phyloP scores from a whole-genome alignment of 1,140 invertebrate species.

The Pachyrhynchus sulphureomaculatus region DNA sequence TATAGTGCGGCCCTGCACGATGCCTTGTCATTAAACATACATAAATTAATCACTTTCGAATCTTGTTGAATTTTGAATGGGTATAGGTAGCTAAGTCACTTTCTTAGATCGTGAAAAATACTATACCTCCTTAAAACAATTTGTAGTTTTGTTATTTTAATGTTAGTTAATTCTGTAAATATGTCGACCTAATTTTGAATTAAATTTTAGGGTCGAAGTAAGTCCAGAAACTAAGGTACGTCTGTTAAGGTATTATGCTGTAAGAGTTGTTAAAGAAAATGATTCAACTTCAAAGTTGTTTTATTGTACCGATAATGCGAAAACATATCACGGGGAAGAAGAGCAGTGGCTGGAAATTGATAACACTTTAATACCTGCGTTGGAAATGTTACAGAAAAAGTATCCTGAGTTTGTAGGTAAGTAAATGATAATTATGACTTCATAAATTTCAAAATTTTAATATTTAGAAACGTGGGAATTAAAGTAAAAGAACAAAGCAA shows the following conservation, averaged over 20 bases:
- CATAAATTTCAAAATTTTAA: neutral
- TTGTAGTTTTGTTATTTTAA: too few relatives aligned
- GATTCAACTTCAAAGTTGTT: slow-evolving; percentile 66
- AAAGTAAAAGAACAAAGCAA: too few relatives aligned
- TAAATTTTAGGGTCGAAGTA: slow-evolving; percentile 44
- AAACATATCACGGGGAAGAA: slow-evolving; percentile 81
- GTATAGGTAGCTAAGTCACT: too few relatives aligned
- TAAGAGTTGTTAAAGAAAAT: slow-evolving; percentile 70
- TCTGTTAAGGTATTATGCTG: slow-evolving; percentile 44
- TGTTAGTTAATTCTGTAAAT: too few relatives aligned
- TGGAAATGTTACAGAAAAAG: slow-evolving; percentile 68
- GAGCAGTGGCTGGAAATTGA: slow-evolving; percentile 76
- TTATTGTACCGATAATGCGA: slow-evolving; percentile 79
- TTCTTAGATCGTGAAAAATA: too few relatives aligned
- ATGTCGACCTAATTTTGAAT: neutral
- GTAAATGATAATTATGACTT: neutral
- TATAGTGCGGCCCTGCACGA: too few relatives aligned
- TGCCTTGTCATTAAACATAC: too few relatives aligned
- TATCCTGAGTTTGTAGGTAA: slow-evolving; percentile 71
- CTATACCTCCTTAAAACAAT: too few relatives aligned
- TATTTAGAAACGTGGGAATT: neutral
- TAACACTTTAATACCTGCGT: slow-evolving; percentile 61
- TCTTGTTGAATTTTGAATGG: too few relatives aligned
- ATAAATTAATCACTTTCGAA: too few relatives aligned
- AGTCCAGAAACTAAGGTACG: slow-evolving; percentile 40